phyloP scores from a whole-genome alignment of 2,113 vertebrate species.

The Geococcyx californianus region DNA sequence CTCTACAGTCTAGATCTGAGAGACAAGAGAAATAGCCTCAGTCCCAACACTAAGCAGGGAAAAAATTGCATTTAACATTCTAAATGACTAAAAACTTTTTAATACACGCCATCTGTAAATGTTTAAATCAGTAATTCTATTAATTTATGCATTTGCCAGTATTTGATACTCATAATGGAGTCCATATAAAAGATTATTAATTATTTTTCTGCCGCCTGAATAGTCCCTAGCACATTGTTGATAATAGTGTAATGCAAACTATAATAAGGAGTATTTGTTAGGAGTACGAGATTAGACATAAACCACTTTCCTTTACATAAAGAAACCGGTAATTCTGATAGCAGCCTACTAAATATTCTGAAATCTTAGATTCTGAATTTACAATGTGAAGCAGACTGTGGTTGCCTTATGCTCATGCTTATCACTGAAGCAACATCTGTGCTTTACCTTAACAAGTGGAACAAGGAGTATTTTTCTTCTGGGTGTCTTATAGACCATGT shows the following conservation, averaged over 20 bases:
- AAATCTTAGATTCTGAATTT: conserved; percentile 58
- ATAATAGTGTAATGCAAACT: conserved; percentile 21
- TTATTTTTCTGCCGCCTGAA: background rate
- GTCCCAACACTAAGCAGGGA: background rate
- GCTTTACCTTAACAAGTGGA: conserved; percentile 70
- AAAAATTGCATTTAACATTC: background rate
- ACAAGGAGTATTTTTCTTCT: conserved; percentile 75
- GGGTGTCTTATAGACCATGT: conserved; percentile 69
- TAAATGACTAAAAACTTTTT: background rate
- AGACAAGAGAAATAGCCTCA: background rate
- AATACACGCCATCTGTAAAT: background rate
- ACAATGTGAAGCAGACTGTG: background rate
- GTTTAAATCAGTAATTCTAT: background rate
- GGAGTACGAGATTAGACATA: background rate
- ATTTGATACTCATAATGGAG: background rate
- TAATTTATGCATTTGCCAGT: background rate
- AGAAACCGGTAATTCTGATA: background rate
- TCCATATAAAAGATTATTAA: background rate
- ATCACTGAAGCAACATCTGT: conserved; percentile 71
- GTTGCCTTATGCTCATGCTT: conserved; percentile 58
- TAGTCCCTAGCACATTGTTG: background rate
- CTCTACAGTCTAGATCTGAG: background rate
- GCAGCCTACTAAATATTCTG: conserved; percentile 31
- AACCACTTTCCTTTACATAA: background rate
- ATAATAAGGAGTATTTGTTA: background rate